Percentiles rank a stretch among this genome's conserved stretches.
These are phyloP conservation scores for Drosophila leontia DNA, from an alignment of 1,140 invertebrate genomes.

Conservation along the genomic window DNA sequence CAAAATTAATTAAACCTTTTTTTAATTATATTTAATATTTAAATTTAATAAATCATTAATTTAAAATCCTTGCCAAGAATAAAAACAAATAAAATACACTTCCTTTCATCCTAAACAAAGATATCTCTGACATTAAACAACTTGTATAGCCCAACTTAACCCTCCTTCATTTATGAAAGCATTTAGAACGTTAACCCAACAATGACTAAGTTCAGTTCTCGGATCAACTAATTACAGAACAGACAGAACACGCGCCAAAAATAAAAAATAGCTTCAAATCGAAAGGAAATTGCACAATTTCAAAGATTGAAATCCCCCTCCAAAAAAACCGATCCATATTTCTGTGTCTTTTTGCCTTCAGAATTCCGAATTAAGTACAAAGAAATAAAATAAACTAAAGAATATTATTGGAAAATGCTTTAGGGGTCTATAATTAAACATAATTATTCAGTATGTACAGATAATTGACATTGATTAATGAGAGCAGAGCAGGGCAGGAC, in stretches of 20 bases:
- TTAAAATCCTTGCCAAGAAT: not conserved
- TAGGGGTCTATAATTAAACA: slow-evolving; percentile 79
- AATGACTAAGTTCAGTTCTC: slow-evolving; percentile 10
- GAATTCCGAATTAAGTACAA: slow-evolving; percentile 36
- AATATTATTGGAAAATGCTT: slow-evolving; percentile 80
- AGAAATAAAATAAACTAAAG: slow-evolving; percentile 50
- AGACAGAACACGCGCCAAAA: slow-evolving; percentile 51
- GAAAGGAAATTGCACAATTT: slow-evolving; percentile 54
- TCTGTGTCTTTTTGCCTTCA: slow-evolving; percentile 15
- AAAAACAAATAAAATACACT: not conserved
- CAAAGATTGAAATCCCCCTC: slow-evolving; percentile 17
- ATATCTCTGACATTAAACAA: not conserved
- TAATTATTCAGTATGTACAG: slow-evolving; percentile 84
- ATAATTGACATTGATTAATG: slow-evolving; percentile 85
- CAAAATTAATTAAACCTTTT: not conserved
- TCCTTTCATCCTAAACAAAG: not conserved
- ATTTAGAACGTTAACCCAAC: slow-evolving; percentile 22
- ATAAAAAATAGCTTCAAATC: slow-evolving; percentile 14
- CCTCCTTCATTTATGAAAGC: not conserved
- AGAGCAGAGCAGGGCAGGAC: slow-evolving; percentile 63
- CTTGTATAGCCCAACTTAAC: not conserved
- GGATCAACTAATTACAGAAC: slow-evolving; percentile 43
- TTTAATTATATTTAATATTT: not conserved
- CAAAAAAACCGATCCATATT: not conserved
- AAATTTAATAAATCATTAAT: not conserved